Base-by-base conservation (phyloP, 1,140 invertebrate species). In the Glossosoma conforme region DNA sequence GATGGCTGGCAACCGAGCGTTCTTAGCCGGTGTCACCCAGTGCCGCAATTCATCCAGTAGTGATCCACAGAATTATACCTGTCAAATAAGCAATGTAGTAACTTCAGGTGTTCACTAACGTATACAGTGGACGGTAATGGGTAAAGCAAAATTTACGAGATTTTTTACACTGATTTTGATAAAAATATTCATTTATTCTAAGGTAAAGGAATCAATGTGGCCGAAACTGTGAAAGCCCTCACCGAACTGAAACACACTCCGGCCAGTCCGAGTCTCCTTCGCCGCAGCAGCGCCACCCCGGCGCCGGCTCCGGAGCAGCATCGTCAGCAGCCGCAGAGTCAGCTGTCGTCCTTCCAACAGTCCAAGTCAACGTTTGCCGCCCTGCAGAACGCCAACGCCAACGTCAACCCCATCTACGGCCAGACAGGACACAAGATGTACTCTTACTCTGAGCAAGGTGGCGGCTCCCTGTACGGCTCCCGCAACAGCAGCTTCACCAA, bases 171-270 rank as follows among this genome's bases (percentile, higher is more conserved):
- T 28, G 24, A 8, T 6, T 28, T 28, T 6, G n/a, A 28, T 28
- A 28, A 38, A 17, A 19, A 38, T 38, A 24, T 24, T 45, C 20
- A 10, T 17, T 37, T 53, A 41, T 50, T 42, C 45, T 24, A 19
- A 43, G 52, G 46, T 2, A 58, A 56, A 49, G 55, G 60, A 14
- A 72, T 70, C 38, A 86, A 83, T 61, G 89, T 93, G n/a, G 88
- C 88, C 2, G 89, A 92, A 67, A 89, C 89, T 1, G 87, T 93
- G 9, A 86, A 88, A 63, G 88, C 86, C 15, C 66, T 93, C 45
- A 91, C 88, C 0, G 88, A 91, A 63, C 67, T 90, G 49, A 86
- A 87, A 60, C 89, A 92, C 65, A 89, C 86, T 57, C 89, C 90
- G 1, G 86, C 88, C 1, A 91, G 88, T 61, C 90, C 90, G 1